Percentiles rank a stretch among this genome's conserved stretches.
Conservation (phyloP, 2,113 vertebrate species). For the Sphaerodactylus townsendi region DNA sequence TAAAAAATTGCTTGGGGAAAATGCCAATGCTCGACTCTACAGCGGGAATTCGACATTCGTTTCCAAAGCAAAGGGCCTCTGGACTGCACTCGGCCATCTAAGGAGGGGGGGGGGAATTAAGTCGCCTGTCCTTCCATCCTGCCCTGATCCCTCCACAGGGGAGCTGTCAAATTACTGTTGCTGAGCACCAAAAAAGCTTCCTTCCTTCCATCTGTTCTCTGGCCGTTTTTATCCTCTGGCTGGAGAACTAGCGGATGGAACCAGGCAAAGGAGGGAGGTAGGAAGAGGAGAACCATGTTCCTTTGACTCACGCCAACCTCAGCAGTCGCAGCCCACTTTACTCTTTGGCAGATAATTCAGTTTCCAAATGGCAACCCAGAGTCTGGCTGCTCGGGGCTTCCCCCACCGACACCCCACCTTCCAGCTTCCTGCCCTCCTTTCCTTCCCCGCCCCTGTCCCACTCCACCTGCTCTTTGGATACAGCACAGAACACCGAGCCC, state of each 20-base stretch:
- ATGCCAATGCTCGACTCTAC: not conserved
- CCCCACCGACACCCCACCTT: not conserved
- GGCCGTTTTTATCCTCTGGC: not conserved
- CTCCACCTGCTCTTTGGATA: slow-evolving; percentile 4
- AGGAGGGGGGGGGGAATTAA: not conserved
- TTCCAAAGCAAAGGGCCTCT: not conserved
- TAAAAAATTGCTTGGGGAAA: not conserved
- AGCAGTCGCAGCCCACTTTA: accelerated
- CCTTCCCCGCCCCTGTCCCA: not conserved
- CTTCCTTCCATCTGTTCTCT: not conserved
- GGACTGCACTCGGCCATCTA: not conserved
- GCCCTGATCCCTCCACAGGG: not conserved
- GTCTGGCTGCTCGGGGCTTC: not conserved
- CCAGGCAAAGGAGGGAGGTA: not conserved
- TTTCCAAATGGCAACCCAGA: not conserved
- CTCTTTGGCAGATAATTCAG: not conserved
- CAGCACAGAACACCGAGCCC: not conserved
- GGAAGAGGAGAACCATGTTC: not conserved
- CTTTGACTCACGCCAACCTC: accelerated
- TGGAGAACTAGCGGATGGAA: not conserved
- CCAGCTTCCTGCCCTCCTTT: not conserved
- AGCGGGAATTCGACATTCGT: not conserved
- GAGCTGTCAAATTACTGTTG: not conserved
- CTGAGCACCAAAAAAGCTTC: not conserved
- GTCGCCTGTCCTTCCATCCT: not conserved